phyloP scores from a whole-genome alignment of 2,888 invertebrate species.

The Taenaris catops region DNA sequence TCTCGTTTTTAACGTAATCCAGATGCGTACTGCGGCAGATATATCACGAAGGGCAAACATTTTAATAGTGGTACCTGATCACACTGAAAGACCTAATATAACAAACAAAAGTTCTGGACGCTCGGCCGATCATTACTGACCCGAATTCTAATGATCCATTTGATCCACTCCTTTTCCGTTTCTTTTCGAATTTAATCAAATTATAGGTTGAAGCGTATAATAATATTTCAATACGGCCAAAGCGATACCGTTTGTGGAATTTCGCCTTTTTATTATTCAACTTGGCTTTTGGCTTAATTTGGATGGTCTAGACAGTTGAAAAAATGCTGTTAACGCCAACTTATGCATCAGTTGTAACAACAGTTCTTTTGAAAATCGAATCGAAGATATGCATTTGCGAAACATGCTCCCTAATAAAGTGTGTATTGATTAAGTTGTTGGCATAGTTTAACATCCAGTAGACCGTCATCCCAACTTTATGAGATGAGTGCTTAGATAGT shows the following conservation, averaged over 20 bases:
- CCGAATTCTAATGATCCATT: constrained; percentile 73
- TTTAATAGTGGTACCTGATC: constrained; percentile 49
- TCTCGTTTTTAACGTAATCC: constrained; percentile 30
- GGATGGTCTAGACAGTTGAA: constrained; percentile 62
- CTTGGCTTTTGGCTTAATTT: constrained; percentile 64
- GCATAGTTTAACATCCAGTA: too few species aligned
- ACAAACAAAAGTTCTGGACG: constrained; percentile 62
- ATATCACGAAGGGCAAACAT: constrained; percentile 27
- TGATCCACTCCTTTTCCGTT: constrained; percentile 68
- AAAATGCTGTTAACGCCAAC: constrained; percentile 38
- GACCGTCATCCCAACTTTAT: too few species aligned
- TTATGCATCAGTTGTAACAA: constrained; percentile 11
- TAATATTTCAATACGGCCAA: constrained; percentile 75
- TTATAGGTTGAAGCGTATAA: constrained; percentile 75
- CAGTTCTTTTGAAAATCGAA: too few species aligned
- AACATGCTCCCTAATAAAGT: too few species aligned
- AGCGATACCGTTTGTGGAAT: constrained; percentile 72
- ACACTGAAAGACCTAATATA: constrained; percentile 47
- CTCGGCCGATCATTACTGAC: constrained; percentile 70
- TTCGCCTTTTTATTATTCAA: constrained; percentile 70
- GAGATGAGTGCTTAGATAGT: too few species aligned
- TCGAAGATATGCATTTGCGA: too few species aligned
- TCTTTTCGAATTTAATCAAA: constrained; percentile 73
- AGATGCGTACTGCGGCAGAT: constrained; percentile 31
- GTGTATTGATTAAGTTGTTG: too few species aligned